phyloP scores from a whole-genome alignment of 2,113 vertebrate species.

The Rostratula benghalensis region DNA sequence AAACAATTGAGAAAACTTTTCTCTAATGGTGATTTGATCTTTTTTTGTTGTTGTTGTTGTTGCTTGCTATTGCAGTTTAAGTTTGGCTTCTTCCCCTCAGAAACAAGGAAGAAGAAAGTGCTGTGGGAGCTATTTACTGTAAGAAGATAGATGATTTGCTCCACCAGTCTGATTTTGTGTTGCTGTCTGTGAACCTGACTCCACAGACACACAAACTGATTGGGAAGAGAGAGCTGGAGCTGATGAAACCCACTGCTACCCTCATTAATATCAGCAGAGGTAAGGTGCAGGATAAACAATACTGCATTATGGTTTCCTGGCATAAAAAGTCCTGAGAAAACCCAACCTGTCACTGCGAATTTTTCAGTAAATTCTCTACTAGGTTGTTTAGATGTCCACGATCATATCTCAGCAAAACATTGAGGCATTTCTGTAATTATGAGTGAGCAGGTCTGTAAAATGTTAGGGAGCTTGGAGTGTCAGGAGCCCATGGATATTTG shows the following conservation, averaged over 20 bases:
- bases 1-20: neutral
- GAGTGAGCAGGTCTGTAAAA: neutral
- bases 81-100: conserved; percentile 39
- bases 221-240: conserved; percentile 74
- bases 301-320: neutral
- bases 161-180: conserved; percentile 78
- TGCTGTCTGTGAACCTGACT: conserved; percentile 71
- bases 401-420: neutral
- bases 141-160: conserved; percentile 77
- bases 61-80: neutral
- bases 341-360: neutral
- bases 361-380: neutral
- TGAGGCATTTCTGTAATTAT: neutral
- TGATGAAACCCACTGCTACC: conserved; percentile 79
- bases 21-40: neutral
- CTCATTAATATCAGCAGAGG: conserved; percentile 84
- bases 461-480: neutral
- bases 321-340: neutral
- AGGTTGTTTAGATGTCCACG: neutral
- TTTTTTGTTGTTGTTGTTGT: neutral
- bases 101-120: conserved; percentile 74
- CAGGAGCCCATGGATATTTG: neutral
- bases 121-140: conserved; percentile 78
- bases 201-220: conserved; percentile 74
- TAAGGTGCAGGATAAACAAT: conserved; percentile 21